Conservation (phyloP, 2,888 invertebrate genomes). For the Drosophila nigritarsus region DNA sequence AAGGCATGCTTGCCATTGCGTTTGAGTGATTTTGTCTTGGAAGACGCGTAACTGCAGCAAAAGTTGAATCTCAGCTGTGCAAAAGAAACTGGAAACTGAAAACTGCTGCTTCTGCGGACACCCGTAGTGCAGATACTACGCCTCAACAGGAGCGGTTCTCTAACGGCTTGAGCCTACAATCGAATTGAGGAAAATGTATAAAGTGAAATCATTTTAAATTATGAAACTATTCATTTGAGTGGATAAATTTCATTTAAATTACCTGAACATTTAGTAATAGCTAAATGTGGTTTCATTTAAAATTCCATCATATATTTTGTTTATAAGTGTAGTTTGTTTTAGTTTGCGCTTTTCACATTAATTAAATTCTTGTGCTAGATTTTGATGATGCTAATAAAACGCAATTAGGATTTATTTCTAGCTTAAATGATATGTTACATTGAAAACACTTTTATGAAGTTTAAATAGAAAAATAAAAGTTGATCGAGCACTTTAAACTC, state of each 20-base stretch:
- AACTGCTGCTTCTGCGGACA: conserved; percentile 39
- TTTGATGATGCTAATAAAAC: neutral
- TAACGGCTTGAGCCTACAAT: neutral
- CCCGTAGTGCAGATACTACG: conserved; percentile 19
- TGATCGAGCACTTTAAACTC: neutral
- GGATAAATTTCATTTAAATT: neutral
- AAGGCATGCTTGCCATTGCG: conserved; percentile 76
- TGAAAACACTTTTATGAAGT: neutral
- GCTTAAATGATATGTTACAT: neutral
- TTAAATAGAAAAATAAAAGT: neutral
- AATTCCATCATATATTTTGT: neutral
- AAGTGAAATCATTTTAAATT: neutral
- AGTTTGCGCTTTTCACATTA: neutral
- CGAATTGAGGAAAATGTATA: neutral
- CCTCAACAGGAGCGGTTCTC: conserved; percentile 49
- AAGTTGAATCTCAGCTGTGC: conserved; percentile 68
- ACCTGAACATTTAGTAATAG: neutral
- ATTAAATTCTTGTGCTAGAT: neutral
- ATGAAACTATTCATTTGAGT: neutral
- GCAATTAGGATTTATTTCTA: neutral
- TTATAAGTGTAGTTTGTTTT: neutral
- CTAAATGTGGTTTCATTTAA: neutral
- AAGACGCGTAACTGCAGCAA: conserved; percentile 76
- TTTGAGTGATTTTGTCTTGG: conserved; percentile 77
- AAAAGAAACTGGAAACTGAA: conserved; percentile 27